These are phyloP conservation scores for Biston betularia DNA, from an alignment of 2,888 invertebrate species.

Conservation along the genomic window DNA sequence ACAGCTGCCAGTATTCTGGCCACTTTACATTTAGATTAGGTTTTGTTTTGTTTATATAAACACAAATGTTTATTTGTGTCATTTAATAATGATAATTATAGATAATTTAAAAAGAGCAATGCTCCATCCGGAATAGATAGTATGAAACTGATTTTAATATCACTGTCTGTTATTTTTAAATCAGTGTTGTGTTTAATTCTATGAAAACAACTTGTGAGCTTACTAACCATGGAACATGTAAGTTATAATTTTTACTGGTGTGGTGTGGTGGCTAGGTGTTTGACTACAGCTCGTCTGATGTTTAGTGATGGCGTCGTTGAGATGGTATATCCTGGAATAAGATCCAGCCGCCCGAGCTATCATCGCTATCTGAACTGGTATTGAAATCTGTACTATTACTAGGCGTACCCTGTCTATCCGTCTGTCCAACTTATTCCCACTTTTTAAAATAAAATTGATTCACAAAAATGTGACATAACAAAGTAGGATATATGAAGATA, in stretches of 20 bases:
- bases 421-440: too few relatives aligned
- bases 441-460: too few relatives aligned
- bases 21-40: too few relatives aligned
- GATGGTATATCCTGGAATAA: neutral
- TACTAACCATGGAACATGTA: conserved; percentile 27
- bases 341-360: neutral
- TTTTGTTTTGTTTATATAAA: too few relatives aligned
- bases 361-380: neutral
- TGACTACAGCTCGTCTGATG: neutral
- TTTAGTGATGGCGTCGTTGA: neutral
- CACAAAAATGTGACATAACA: too few relatives aligned
- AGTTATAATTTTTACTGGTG: conserved; percentile 14
- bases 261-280: neutral
- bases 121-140: conserved; percentile 30
- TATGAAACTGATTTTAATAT: conserved; percentile 11
- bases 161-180: conserved; percentile 1
- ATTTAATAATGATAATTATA: neutral
- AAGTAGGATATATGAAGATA: too few relatives aligned
- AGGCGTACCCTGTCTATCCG: too few relatives aligned
- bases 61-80: conserved; percentile 27
- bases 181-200: conserved; percentile 30
- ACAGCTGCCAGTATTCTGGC: too few relatives aligned
- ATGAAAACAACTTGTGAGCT: conserved; percentile 28
- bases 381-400: too few relatives aligned
- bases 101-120: conserved; percentile 31